Evolutionary conservation across 1,140 invertebrate genomes (phyloP), one percentile per base, ranked within the genome.

Genomic region (Papilio xuthus): DNA sequence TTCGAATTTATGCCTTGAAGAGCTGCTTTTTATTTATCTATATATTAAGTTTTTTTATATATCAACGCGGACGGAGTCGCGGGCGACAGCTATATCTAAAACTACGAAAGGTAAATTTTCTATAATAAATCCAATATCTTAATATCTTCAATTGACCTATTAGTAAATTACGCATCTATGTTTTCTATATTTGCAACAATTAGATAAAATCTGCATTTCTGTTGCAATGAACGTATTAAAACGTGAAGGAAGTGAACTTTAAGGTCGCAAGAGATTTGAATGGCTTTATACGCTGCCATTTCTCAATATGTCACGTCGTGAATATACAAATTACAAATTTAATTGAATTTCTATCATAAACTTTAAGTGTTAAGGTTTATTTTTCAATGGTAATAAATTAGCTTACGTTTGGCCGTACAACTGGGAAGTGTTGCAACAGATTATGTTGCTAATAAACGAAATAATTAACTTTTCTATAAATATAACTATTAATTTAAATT

Each of bases 251-350:
- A 67, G 60, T 67, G 60, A 67, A 67, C 60, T 67, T 67, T 67
- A 67, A 67, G 60, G 60, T 67, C 60, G 60, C 60, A 67, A 67
- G 60, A 67, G 60, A 67, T 67, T 67, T 67, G 60, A 67, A 67
- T 67, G 60, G 23, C 60, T 67, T 67, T 56, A 67, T 28, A 26
- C 26, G 26, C 60, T 67, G 60, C 60, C 60, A 67, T 67, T 67
- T 67, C 60, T 67, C 60, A 67, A 67, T 67, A 67, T 67, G 60
- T 67, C 60, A 67, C 60, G 60, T 32, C 60, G 60, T 67, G 60
- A 67, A 67, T 67, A 67, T 67, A 67, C 60, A 4, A 32, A 67
- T 28, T 15, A 26, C 13, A 26, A 26, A 60, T 28, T 67, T 28
- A 18, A 15, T 67, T 67, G 13, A 67, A 28, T 28, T 67, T 32